Evolutionary conservation across 2,888 invertebrate species (phyloP), one percentile per base, ranked within the genome.

Genomic region (Sinotaia quadrata): DNA sequence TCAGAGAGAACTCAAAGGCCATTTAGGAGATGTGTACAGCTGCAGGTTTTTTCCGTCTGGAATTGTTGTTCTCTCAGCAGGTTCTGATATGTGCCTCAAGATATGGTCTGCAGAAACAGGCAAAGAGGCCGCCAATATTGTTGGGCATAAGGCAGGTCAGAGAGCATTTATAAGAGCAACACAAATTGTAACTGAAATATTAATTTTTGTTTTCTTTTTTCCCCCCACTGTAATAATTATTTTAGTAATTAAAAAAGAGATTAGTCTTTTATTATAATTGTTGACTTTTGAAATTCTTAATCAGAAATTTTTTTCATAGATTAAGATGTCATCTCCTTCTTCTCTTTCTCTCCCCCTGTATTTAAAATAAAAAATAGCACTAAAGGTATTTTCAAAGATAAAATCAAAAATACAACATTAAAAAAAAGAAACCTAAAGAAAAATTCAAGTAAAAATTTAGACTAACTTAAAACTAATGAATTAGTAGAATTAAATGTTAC

Each of bases 1-100:
- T 3, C 79, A 89, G 89, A 80, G 88, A 69, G 74, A 78, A 31
- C 78, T 93, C 62, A 89, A 90, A 76, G 93, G 93, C 0, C 93
- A 94, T 87, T 89, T 91, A 33, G 92, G 92, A 58, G 92, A 93
- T 73, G 91, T 92, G 5, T 92, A 93, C 86, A 91, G 90, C 71
- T 92, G 92, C 82, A 88, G 89, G 67, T 93, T 92, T 83, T 94
- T 93, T 79, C 93, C 93, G 34, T 93, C 93, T 21, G 93, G 93
- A 1, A 84, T 92, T 66, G 93, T 93, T 2, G 87, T 92, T 0
- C 84, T 93, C 61, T 91, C 91, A 52, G 92, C 91, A 31, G 93
- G 93, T 12, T 91, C 92, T 41, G 94, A 94, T 88, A 91, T 92
- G 80, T 90, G 91, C 49, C 87, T 92, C 49, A 91, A 92, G 84